Evolutionary conservation across 2,113 vertebrate genomes (phyloP), one percentile per base, ranked within the genome.

Genomic region (Spilogale gracilis): DNA sequence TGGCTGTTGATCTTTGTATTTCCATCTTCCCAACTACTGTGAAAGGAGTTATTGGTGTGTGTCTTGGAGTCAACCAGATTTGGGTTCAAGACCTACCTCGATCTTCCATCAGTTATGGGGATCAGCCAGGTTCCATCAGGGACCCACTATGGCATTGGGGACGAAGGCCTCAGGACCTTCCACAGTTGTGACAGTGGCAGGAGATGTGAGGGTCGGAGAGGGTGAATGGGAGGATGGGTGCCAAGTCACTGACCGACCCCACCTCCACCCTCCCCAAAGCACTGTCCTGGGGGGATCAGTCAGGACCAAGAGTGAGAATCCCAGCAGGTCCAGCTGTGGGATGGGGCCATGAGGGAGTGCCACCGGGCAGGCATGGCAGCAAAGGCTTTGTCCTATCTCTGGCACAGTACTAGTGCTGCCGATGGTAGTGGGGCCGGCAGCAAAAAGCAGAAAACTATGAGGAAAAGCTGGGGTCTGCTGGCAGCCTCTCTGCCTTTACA

Each of bases 251-350:
- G 5, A 6, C 25, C 45, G 38, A 23, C 2, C 6, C 3, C 50
- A 8, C 3, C 25, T 1, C 4, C 8, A 45, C 30, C 8, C 2
- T 13, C 52, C 25, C 1, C 4, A 11, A 45, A 17, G 8, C 8
- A 3, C 32, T 13, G 27, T 16, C 14, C 20, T n/a, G 16, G 0
- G 25, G n/a, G 5, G 23, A 32, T 38, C 17, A n/a, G 23, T 20
- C 25, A 23, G 85, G 76, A n/a, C 6, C 16, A 21, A 27, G 7
- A 38, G 45, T 6, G 1, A 2, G 50, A 65, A 71, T 25, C 30
- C 56, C 32, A 4, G 32, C 32, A 38, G 73, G 20, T 25, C 61
- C 7, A 43, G 16, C 25, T 56, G 12, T 6, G 81, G 65, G 5
- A 10, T 0, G 8, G n/a, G 32, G 38, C 27, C 61, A 56, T 9